Conservation (phyloP, 1,140 invertebrate genomes). For the Leptinotarsa undecemlineata region DNA sequence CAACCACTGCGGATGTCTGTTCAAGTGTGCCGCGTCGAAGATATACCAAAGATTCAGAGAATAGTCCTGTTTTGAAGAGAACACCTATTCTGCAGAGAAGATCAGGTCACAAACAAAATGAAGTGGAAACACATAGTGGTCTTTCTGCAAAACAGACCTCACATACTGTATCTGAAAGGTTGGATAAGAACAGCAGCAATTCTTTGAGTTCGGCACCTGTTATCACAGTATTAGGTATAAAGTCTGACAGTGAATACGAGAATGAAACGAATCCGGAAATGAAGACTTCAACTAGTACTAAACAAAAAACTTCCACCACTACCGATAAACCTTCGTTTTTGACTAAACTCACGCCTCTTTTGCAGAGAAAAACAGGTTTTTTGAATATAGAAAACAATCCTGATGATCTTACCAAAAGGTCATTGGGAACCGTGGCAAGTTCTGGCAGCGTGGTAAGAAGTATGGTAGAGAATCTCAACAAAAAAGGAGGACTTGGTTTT, state of each 20-base stretch:
- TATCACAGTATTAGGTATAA: background rate
- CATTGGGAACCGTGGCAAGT: background rate
- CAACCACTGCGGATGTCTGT: conserved; percentile 8
- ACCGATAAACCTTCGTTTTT: conserved; percentile 14
- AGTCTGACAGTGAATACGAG: background rate
- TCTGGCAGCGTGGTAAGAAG: conserved; percentile 45
- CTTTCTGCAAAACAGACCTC: background rate
- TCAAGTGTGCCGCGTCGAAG: conserved; percentile 28
- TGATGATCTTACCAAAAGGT: background rate
- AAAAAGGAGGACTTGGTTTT: conserved; percentile 44
- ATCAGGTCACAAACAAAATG: background rate
- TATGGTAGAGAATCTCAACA: conserved; percentile 52
- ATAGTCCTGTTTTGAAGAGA: conserved; percentile 25
- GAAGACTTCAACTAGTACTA: conserved; percentile 21
- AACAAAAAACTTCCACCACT: background rate
- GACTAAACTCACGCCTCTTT: conserved; percentile 11
- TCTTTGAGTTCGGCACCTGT: too few relatives aligned
- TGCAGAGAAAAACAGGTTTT: conserved; percentile 23
- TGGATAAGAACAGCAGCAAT: background rate
- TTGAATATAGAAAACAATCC: conserved; percentile 16
- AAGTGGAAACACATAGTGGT: background rate
- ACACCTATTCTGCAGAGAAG: conserved; percentile 40
- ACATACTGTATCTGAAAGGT: background rate
- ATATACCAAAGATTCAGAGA: conserved; percentile 33
- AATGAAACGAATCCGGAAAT: background rate